Conservation (phyloP, 2,888 invertebrate species). For the Panopea generosa region DNA sequence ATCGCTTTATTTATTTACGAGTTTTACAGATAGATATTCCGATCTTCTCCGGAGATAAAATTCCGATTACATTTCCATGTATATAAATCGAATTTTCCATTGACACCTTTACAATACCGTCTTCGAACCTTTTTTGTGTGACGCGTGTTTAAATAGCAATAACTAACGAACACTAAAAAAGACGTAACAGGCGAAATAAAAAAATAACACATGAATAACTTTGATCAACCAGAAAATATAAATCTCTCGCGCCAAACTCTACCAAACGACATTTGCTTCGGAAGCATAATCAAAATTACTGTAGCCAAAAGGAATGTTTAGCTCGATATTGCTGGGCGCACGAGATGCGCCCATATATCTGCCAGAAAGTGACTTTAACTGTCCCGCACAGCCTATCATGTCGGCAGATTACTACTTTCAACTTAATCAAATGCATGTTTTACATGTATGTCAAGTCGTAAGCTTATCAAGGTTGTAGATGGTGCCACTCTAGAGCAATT, state of each 20-base stretch:
- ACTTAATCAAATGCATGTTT: conserved; percentile 15
- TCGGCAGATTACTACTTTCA: conserved; percentile 5
- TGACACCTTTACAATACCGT: conserved; percentile 16
- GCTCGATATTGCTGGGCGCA: neutral
- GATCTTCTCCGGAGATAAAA: conserved; percentile 30
- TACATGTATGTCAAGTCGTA: conserved; percentile 5
- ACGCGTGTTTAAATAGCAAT: no score
- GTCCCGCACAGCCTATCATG: neutral
- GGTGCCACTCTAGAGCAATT: conserved; percentile 21
- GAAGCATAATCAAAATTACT: neutral
- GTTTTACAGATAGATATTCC: neutral
- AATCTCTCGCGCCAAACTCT: neutral
- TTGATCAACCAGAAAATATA: neutral
- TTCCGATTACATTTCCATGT: conserved; percentile 31
- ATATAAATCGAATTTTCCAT: conserved; percentile 27
- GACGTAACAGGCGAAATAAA: neutral
- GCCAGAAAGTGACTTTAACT: neutral
- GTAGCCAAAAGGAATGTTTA: conserved; percentile 3
- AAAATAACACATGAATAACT: neutral
- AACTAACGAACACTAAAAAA: no score
- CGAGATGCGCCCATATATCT: conserved; percentile 18
- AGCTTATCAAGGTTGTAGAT: neutral
- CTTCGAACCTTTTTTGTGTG: no score
- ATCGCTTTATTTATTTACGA: conserved; percentile 34
- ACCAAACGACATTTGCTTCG: neutral